Base-by-base conservation (phyloP, 1,140 invertebrate genomes). In the Scaptomyza hsui region DNA sequence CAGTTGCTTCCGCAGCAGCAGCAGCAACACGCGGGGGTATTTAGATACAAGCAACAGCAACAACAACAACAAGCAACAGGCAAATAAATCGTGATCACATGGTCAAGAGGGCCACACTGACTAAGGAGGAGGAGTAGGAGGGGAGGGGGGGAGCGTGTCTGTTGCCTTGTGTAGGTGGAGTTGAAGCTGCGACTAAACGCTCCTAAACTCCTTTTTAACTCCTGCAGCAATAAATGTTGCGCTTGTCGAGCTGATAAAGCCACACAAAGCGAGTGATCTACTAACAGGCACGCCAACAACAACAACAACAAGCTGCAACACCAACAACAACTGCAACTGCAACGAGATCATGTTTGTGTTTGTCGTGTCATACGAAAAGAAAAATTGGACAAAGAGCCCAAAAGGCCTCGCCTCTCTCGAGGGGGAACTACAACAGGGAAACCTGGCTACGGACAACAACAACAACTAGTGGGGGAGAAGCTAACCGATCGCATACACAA, bases 71-170 rank as follows among this genome's bases (percentile, higher is more conserved):
- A 47, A 75, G 72, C 41, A 29, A 29, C 72, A 52, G 82, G 75
- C 73, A 89, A 89, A 90, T 90, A 90, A 90, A 90, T 90, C 89
- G 89, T 90, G 89, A 90, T 90, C 89, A 90, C 77, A 83, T 90
- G 89, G 85, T 89, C 85, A 90, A 89, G 78, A 90, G 78, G 83
- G 71, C 73, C 59, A 59, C 57, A 37, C 13, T 45, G 39, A 35
- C 41, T 53, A 19, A 26, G 26, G 2, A 19, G 18, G 24, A 45
- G 56, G 63, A 49, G 51, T 44, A 37, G 26, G 47, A 26, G 15
- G 29, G 10, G n/a, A n/a, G 45, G 16, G 64, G 24, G 24, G 4
- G 15, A 45, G 53, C 41, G 42, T 41, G 19, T 52, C 37, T 35
- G 65, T 42, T 4, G 35, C 12, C 32, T 41, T 26, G 73, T 76